A percentile compares a stretch with the other conserved stretches of the same genome.
Conservation (phyloP, 1,140 invertebrate species). For the Gryon sp. region DNA sequence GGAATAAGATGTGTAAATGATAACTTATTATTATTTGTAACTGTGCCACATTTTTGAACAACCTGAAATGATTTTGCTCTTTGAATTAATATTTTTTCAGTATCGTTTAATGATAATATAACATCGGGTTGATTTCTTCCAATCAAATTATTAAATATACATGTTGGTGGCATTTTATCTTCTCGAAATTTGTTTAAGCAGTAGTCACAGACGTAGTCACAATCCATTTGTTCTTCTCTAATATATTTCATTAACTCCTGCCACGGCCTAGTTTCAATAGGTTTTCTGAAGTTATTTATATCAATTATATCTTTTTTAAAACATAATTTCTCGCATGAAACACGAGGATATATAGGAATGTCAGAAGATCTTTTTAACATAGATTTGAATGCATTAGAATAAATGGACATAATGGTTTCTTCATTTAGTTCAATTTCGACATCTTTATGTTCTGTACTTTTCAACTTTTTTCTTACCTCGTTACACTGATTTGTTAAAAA, state of each 20-base stretch:
- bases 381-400: constrained; percentile 16
- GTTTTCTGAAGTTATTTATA: constrained; percentile 33
- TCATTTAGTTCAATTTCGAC: constrained; percentile 15
- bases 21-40: constrained; percentile 66
- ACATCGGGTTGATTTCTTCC: constrained; percentile 6
- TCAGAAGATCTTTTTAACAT: constrained; percentile 17
- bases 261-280: constrained; percentile 4
- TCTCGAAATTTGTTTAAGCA: constrained; percentile 39
- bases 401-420: constrained; percentile 14
- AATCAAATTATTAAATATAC: constrained; percentile 16
- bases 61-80: constrained; percentile 64
- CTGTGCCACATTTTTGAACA: constrained; percentile 60
- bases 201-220: constrained; percentile 46
- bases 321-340: constrained; percentile 61
- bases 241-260: constrained; percentile 32
- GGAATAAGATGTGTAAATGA: constrained; percentile 48
- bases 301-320: constrained; percentile 23
- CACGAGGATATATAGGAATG: constrained; percentile 18
- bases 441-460: neutral
- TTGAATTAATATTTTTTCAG: constrained; percentile 57
- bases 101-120: constrained; percentile 56
- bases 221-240: constrained; percentile 7
- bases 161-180: constrained; percentile 17
- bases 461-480: neutral
- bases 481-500: neutral